Percentiles rank a stretch among this genome's conserved stretches.
These are phyloP conservation scores for Meda fulgida DNA, from an alignment of 2,797 vertebrate genomes.

Conservation along the genomic window DNA sequence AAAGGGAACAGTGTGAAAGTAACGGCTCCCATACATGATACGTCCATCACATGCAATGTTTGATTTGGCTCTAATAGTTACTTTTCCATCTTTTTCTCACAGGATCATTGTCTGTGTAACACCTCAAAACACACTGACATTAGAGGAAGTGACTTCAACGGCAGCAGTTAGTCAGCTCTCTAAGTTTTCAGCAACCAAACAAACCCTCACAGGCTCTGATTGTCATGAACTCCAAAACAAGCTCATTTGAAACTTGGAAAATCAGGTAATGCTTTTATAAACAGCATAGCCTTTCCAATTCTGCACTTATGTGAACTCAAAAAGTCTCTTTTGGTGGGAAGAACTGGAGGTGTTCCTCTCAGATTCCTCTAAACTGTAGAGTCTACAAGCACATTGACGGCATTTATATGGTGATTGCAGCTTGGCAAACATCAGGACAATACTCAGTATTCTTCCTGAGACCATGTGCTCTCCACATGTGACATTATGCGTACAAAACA, in stretches of 20 bases:
- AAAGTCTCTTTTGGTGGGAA: constrained; percentile 54
- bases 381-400: constrained; percentile 29
- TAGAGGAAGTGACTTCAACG: constrained; percentile 67
- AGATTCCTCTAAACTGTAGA: constrained; percentile 35
- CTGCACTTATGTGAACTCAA: constrained; percentile 42
- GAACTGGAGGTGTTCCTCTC: constrained; percentile 57
- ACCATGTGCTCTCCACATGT: constrained; percentile 77
- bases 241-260: constrained; percentile 57
- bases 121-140: constrained; percentile 34
- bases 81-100: neutral
- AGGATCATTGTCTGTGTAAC: constrained; percentile 24
- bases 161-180: constrained; percentile 66
- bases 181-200: constrained; percentile 53
- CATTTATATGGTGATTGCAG: constrained; percentile 19
- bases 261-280: constrained; percentile 58
- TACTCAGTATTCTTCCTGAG: constrained; percentile 63
- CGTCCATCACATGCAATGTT: neutral
- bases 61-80: neutral
- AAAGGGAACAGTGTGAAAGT: neutral
- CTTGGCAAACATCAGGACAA: constrained; percentile 59
- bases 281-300: constrained; percentile 39
- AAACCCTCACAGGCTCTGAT: constrained; percentile 62
- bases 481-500: constrained; percentile 56
- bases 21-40: neutral
- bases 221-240: constrained; percentile 68